These are phyloP conservation scores for Scaptomyza flava DNA, from an alignment of 2,888 invertebrate genomes.

Conservation along the genomic window DNA sequence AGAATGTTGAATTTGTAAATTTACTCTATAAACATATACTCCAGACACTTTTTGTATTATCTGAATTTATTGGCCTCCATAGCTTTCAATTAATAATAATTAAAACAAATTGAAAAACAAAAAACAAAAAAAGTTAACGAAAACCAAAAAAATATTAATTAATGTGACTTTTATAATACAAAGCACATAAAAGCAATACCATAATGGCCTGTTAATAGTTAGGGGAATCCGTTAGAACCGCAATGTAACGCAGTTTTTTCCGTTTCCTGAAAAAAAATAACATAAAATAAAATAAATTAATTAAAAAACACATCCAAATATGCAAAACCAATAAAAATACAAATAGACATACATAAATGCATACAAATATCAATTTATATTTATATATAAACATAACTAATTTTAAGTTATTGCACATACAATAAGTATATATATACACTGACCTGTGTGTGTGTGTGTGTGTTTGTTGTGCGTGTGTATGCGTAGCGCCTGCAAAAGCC, in stretches of 20 bases:
- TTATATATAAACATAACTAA: constrained; percentile 6
- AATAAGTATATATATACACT: neutral
- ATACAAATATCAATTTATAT: constrained; percentile 6
- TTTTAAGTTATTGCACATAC: constrained; percentile 20
- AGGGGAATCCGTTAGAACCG: constrained; percentile 45
- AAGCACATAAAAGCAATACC: constrained; percentile 65
- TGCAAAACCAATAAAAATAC: constrained; percentile 24
- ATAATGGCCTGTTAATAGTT: constrained; percentile 66
- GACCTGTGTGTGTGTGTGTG: neutral
- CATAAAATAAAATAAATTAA: neutral
- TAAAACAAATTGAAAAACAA: neutral
- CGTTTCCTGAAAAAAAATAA: constrained; percentile 27
- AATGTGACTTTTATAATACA: constrained; percentile 39
- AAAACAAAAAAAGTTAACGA: constrained; percentile 6
- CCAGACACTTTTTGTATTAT: neutral
- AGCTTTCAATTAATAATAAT: constrained; percentile 14
- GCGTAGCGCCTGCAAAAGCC: constrained; percentile 9
- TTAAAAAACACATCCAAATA: constrained; percentile 16
- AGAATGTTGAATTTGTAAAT: neutral
- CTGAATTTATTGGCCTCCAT: constrained; percentile 34
- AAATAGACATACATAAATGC: constrained; percentile 21
- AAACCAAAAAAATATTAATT: constrained; percentile 31
- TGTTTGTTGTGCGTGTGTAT: constrained; percentile 11
- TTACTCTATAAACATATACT: neutral
- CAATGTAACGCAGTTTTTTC: constrained; percentile 40